Conservation (phyloP, 2,888 invertebrate species). For the Cephus runcator region DNA sequence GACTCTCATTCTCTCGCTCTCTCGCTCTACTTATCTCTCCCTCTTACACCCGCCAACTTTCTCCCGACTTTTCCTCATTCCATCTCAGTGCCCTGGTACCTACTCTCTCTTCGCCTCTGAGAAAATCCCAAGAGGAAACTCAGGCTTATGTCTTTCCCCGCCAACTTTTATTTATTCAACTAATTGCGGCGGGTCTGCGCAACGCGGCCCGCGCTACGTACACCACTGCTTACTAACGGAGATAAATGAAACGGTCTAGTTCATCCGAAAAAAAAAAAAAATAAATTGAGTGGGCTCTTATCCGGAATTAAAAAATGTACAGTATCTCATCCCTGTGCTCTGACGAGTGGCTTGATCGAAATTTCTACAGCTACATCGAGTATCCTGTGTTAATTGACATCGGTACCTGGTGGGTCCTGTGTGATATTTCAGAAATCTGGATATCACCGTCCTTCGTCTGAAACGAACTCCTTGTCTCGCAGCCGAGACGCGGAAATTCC, state of each 20-base stretch:
- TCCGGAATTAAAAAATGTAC: neutral
- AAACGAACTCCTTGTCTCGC: neutral
- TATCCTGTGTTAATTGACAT: neutral
- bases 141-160: constrained; percentile 22
- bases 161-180: constrained; percentile 51
- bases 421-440: neutral
- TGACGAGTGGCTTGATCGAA: neutral
- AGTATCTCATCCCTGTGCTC: neutral
- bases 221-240: neutral
- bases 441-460: neutral
- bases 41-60: constrained; percentile 17
- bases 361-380: neutral
- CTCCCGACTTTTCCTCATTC: constrained; percentile 14
- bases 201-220: neutral
- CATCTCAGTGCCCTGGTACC: neutral
- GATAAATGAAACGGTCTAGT: constrained; percentile 1
- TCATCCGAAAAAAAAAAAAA: neutral
- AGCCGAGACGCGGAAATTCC: neutral
- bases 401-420: neutral
- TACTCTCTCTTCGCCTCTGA: constrained; percentile 1
- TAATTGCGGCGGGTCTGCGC: constrained; percentile 43
- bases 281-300: neutral
- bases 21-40: constrained; percentile 16
- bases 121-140: constrained; percentile 22
- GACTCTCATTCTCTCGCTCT: constrained; percentile 19